Evolutionary conservation across 1,140 invertebrate species (phyloP).

Genomic region (Chymomyza costata): DNA sequence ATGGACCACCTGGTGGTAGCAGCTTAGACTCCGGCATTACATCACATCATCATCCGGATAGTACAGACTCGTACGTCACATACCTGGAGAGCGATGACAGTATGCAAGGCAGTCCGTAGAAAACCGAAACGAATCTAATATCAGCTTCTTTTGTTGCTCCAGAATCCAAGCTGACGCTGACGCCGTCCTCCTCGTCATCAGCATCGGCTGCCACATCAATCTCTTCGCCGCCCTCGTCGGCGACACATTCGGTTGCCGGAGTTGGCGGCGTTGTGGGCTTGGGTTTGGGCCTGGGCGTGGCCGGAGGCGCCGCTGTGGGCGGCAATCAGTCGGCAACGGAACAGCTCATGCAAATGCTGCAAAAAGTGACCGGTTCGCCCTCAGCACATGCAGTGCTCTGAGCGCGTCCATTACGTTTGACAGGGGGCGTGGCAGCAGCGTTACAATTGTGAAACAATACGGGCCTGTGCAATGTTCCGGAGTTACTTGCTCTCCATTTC

Average conservation of each 20-base stretch:
- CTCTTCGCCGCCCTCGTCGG: slow-evolving; percentile 60
- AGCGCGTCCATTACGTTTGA: slow-evolving; percentile 15
- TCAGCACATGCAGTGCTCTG: slow-evolving; percentile 57
- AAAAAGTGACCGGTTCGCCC: slow-evolving; percentile 63
- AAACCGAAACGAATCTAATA: slow-evolving; percentile 72
- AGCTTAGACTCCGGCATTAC: slow-evolving; percentile 76
- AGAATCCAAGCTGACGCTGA: slow-evolving; percentile 73
- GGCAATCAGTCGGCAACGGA: slow-evolving; percentile 68
- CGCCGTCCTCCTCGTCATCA: slow-evolving; percentile 66
- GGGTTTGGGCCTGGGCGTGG: slow-evolving; percentile 5
- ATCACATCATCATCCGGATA: slow-evolving; percentile 82
- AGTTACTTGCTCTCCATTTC: slow-evolving; percentile 42
- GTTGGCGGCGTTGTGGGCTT: slow-evolving; percentile 24
- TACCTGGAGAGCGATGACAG: slow-evolving; percentile 92
- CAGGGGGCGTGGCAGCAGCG: slow-evolving; percentile 3
- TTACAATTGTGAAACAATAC: slow-evolving; percentile 29
- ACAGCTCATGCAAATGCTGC: slow-evolving; percentile 72
- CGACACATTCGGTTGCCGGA: slow-evolving; percentile 17
- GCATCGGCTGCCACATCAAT: slow-evolving; percentile 65
- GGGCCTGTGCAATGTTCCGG: slow-evolving; percentile 43
- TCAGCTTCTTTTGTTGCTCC: slow-evolving; percentile 74
- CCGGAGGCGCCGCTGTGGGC: slow-evolving; percentile 15
- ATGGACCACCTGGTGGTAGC: slow-evolving; percentile 72
- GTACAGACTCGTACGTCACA: slow-evolving; percentile 91
- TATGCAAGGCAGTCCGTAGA: slow-evolving; percentile 81